Base-by-base conservation (phyloP, 2,797 vertebrate genomes). In the Nasua narica region DNA sequence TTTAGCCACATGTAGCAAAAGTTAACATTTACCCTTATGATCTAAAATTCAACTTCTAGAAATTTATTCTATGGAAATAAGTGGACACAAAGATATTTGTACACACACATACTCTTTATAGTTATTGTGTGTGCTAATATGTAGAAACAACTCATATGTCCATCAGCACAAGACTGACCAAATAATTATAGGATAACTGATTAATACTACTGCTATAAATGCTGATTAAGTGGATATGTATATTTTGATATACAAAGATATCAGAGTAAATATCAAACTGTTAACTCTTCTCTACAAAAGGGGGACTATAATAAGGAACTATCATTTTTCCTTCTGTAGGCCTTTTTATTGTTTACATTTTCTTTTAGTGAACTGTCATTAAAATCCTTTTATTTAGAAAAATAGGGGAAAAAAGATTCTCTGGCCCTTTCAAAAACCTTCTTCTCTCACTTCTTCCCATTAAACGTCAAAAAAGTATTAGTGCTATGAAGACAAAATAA, bases 141-240 rank as follows among this genome's bases (percentile, higher is more conserved):
- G 15, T 50, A 90, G n/a, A 94, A 95, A 95, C 40, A 76, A 91
- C 37, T 37, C 65, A 70, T 65, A 87, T 70, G 50, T 84, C 12
- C 43, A 91, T 52, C 43, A 90, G 83, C 3, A 87, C 29, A 13
- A 48, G 12, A 76, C 2, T 65, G 35, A 81, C 29, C n/a, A 87
- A 96, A 77, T 43, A 84, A 96, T 87, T 48, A 92, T n/a, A 43
- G 46, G 15, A 92, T 95, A 94, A 67, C 14, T 76, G 83, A 94
- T 74, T 72, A 86, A 86, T 58, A 84, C 13, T 46, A 56, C 4
- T 88, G 50, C 46, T 69, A 50, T 62, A 89, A 86, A 86, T 85
- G 86, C 0, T 91, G 56, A 65, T 40, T 83, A 82, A 74, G 48
- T 70, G 21, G 4, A 54, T 78, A 83, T 18, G 65, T 37, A 78